Evolutionary conservation across 2,113 vertebrate species (phyloP).

Genomic region (Dicaeum eximium): DNA sequence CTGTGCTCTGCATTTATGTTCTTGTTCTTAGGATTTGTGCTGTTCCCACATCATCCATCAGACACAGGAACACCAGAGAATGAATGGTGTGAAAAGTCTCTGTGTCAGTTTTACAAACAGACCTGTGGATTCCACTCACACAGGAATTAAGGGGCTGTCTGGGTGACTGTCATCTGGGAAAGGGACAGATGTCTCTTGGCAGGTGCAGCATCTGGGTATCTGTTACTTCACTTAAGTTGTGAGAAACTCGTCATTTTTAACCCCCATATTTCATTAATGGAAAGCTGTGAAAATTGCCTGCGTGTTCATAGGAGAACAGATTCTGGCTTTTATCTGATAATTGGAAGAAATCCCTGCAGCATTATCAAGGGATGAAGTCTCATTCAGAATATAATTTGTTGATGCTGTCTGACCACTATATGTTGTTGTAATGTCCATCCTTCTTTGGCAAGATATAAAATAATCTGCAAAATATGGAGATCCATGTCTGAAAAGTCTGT

Average conservation of each 20-base stretch:
- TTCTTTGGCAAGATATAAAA: constrained; percentile 14
- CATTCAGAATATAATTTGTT: constrained; percentile 13
- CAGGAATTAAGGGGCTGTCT: not conserved
- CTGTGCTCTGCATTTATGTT: constrained; percentile 14
- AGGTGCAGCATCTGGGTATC: not conserved
- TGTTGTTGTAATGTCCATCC: constrained; percentile 27
- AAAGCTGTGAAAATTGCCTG: not conserved
- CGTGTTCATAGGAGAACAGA: not conserved
- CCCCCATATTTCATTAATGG: not conserved
- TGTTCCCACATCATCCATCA: not conserved
- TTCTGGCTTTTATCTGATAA: constrained; percentile 27
- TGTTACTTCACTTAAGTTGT: not conserved
- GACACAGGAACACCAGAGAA: not conserved
- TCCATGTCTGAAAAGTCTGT: not conserved
- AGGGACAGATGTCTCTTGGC: not conserved
- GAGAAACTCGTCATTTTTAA: not conserved
- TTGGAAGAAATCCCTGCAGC: constrained; percentile 19
- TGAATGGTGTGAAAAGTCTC: not conserved
- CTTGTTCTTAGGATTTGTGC: not conserved
- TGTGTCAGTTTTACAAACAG: not conserved
- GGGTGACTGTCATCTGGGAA: not conserved
- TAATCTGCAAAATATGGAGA: not conserved
- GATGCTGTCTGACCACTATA: constrained; percentile 22
- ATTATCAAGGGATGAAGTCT: constrained; percentile 8
- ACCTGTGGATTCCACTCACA: not conserved